Conservation (phyloP, 2,113 vertebrate genomes). For the Aptenodytes patagonicus region DNA sequence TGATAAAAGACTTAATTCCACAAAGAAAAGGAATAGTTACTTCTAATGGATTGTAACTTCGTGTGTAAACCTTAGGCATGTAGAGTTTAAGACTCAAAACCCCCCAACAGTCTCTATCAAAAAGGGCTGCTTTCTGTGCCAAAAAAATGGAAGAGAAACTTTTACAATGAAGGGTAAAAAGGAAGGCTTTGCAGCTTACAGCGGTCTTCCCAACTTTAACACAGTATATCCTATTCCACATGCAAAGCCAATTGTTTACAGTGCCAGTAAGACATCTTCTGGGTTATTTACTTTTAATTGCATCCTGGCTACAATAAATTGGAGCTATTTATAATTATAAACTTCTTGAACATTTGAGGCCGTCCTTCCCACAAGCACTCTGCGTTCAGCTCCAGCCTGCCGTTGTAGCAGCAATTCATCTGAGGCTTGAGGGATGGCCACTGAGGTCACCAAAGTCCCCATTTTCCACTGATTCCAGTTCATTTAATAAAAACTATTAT, state of each 20-base stretch:
- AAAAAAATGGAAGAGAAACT: not conserved
- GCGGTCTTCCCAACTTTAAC: not conserved
- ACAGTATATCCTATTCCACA: not conserved
- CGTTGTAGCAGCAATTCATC: not conserved
- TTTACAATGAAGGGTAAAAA: not conserved
- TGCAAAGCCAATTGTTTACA: not conserved
- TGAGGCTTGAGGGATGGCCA: not conserved
- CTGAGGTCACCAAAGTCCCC: not conserved
- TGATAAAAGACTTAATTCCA: not conserved
- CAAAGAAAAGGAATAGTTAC: not conserved
- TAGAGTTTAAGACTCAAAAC: not conserved
- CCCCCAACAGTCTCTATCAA: not conserved
- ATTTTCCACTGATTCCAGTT: not conserved
- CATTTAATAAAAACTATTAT: not conserved
- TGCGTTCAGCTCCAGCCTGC: not conserved
- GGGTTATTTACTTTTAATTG: not conserved
- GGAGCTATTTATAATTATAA: conserved; percentile 17
- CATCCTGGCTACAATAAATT: conserved; percentile 2
- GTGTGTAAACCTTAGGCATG: not conserved
- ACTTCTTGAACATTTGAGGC: not conserved
- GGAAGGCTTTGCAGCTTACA: not conserved
- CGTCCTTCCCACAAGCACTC: not conserved
- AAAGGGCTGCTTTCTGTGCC: not conserved
- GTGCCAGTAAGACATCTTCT: not conserved
- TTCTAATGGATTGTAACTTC: not conserved